Evolutionary conservation across 1,140 invertebrate genomes (phyloP).

Genomic region (Oryzaephilus surinamensis): DNA sequence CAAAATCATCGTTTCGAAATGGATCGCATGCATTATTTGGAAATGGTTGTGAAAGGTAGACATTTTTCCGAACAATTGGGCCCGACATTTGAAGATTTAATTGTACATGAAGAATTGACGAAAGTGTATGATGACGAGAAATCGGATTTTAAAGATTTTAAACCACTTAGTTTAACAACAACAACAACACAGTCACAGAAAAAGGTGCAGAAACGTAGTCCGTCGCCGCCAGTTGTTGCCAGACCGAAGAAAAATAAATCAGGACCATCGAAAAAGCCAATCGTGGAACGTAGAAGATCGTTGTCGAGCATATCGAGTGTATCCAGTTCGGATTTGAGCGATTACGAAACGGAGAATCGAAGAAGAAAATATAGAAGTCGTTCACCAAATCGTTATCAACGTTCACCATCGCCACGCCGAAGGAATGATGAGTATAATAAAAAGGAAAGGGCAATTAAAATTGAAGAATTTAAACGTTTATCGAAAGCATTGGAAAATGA

Average conservation of each 20-base stretch:
- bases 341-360: constrained; percentile 9
- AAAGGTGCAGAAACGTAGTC: constrained; percentile 24
- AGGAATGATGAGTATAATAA: constrained; percentile 17
- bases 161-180: no score
- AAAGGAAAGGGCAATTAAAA: constrained; percentile 17
- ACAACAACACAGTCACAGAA: no score
- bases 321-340: constrained; percentile 26
- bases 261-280: constrained; percentile 1
- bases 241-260: constrained; percentile 20
- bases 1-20: constrained; percentile 44
- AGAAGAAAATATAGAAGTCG: constrained; percentile 5
- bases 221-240: constrained; percentile 30
- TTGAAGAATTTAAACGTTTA: constrained; percentile 34
- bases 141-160: no score
- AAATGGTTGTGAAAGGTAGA: constrained; percentile 41
- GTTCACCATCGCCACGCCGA: background rate
- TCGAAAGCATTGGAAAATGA: constrained; percentile 38
- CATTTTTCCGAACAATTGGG: constrained; percentile 39
- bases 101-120: constrained; percentile 29
- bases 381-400: background rate
- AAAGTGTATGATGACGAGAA: constrained; percentile 26
- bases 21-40: constrained; percentile 44
- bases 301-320: constrained; percentile 30
- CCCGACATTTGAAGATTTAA: constrained; percentile 30
- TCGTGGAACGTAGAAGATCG: constrained; percentile 15